phyloP scores from a whole-genome alignment of 2,888 invertebrate species.

The Drosophila kambysellisi region DNA sequence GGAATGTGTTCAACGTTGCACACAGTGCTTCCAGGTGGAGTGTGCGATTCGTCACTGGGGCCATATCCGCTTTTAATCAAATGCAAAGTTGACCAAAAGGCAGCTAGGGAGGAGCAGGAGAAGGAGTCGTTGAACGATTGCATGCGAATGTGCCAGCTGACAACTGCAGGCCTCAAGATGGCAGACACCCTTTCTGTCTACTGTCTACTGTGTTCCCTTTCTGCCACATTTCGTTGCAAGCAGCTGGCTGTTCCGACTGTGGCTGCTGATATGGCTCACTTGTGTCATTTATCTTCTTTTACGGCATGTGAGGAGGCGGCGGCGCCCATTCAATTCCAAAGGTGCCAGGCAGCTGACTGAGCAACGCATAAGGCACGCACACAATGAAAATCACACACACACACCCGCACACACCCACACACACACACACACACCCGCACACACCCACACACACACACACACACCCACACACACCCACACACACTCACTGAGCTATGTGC shows the following conservation, averaged over 20 bases:
- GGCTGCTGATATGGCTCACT: constrained; percentile 80
- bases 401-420: constrained; percentile 21
- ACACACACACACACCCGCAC: constrained; percentile 20
- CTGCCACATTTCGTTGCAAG: constrained; percentile 15
- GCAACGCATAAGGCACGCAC: constrained; percentile 53
- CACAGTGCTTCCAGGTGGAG: constrained; percentile 13
- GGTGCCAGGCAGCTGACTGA: constrained; percentile 72
- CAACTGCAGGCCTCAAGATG: constrained; percentile 74
- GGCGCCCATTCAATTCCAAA: constrained; percentile 74
- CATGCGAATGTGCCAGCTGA: constrained; percentile 42
- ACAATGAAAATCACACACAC: constrained; percentile 24
- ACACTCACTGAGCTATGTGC: background rate
- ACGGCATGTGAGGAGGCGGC: constrained; percentile 61
- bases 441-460: constrained; percentile 6
- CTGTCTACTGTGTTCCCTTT: constrained; percentile 3
- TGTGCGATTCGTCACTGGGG: constrained; percentile 51
- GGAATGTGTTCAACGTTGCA: constrained; percentile 17
- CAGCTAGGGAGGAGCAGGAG: background rate
- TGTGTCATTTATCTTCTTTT: constrained; percentile 79
- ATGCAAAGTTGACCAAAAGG: constrained; percentile 61
- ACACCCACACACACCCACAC: constrained; percentile 16
- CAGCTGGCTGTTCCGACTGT: constrained; percentile 48
- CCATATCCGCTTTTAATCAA: constrained; percentile 72
- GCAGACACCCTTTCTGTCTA: constrained; percentile 46
- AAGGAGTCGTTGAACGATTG: background rate